Conservation (phyloP, 1,140 invertebrate genomes). For the Pristionchus pacificus region DNA sequence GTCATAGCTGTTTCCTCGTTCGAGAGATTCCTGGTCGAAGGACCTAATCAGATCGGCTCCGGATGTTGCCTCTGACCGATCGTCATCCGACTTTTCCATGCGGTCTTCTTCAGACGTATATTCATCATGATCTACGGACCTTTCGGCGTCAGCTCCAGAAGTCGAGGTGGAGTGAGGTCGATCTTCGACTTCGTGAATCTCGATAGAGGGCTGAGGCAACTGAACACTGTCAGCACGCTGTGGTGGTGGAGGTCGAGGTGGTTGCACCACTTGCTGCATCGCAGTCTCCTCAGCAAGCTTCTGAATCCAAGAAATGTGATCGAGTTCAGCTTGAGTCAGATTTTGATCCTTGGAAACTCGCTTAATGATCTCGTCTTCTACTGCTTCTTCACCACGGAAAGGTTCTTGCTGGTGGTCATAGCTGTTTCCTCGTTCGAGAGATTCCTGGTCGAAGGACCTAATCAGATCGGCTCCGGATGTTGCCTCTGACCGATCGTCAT, state of each 20-base stretch:
- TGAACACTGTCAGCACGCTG: too few species aligned
- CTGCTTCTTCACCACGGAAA: not conserved
- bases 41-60: too few species aligned
- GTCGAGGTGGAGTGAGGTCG: not conserved
- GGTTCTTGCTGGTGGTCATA: conserved; percentile 5
- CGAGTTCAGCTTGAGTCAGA: conserved; percentile 14
- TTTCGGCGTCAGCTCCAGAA: conserved; percentile 8
- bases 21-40: too few species aligned
- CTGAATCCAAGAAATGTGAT: conserved; percentile 18
- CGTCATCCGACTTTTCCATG: too few species aligned
- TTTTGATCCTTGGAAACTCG: not conserved
- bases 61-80: too few species aligned
- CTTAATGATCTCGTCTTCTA: not conserved
- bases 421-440: too few species aligned
- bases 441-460: not conserved
- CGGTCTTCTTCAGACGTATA: too few species aligned
- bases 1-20: too few species aligned
- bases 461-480: conserved; percentile 7
- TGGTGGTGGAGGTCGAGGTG: not conserved
- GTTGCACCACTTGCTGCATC: not conserved
- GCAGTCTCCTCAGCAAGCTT: conserved; percentile 7
- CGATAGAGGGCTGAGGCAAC: too few species aligned
- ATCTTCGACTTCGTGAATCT: too few species aligned
- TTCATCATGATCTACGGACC: conserved; percentile 11
- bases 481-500: conserved; percentile 2